Percentiles rank a stretch among this genome's conserved stretches.
These are phyloP conservation scores for Hemibagrus guttatus DNA, from an alignment of 2,797 vertebrate genomes.

Conservation along the genomic window DNA sequence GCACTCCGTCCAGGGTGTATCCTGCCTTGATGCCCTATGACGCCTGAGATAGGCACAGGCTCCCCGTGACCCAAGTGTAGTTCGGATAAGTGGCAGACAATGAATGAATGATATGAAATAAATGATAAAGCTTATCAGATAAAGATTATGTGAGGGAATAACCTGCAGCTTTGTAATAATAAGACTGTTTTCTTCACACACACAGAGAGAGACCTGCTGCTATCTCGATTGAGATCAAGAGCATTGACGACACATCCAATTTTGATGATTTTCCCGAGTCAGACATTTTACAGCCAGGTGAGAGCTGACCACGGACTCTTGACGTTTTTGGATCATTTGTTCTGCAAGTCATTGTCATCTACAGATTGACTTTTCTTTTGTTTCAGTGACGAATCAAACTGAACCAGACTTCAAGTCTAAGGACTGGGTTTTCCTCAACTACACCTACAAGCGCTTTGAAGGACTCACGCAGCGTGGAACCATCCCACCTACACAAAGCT, in stretches of 20 bases:
- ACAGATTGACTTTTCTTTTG: slow-evolving; percentile 2
- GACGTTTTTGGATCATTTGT: too few species aligned
- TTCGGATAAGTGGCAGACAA: too few species aligned
- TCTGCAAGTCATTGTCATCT: not conserved
- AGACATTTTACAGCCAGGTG: slow-evolving; percentile 93
- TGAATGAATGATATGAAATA: too few species aligned
- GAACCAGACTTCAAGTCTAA: slow-evolving; percentile 98
- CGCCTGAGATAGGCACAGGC: too few species aligned
- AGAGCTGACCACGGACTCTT: not conserved
- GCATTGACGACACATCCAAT: slow-evolving; percentile 97
- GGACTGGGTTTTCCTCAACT: slow-evolving; percentile 99
- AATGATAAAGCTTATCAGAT: too few species aligned
- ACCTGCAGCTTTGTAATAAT: not conserved
- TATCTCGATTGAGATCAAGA: slow-evolving; percentile 96
- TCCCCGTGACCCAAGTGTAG: too few species aligned
- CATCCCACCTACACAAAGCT: slow-evolving; percentile 95
- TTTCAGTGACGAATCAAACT: slow-evolving; percentile 86
- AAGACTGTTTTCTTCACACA: slow-evolving; percentile 21
- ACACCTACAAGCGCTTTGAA: slow-evolving; percentile 98
- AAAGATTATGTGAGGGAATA: not conserved
- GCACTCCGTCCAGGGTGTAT: too few species aligned
- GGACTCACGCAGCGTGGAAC: slow-evolving; percentile 95
- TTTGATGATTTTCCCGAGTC: slow-evolving; percentile 97
- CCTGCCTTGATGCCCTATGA: too few species aligned
- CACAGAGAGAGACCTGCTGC: slow-evolving; percentile 92